These are phyloP conservation scores for Apotomis betuletana DNA, from an alignment of 2,888 invertebrate species.

Conservation along the genomic window DNA sequence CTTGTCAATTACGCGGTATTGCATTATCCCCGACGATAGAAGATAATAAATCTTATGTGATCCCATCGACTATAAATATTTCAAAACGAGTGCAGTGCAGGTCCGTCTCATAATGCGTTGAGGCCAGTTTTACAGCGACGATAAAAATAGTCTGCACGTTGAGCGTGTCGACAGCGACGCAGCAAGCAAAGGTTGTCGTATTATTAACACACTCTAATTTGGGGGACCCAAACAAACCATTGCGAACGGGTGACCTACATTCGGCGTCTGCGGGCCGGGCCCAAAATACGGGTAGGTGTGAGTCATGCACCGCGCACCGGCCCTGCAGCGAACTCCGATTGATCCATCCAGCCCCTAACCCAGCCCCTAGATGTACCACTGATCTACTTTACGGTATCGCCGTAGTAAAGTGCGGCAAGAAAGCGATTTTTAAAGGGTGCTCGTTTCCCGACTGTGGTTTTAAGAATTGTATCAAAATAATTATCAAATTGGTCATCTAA, in stretches of 20 bases:
- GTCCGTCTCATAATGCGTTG: slow-evolving; percentile 56
- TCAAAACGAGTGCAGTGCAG: slow-evolving; percentile 52
- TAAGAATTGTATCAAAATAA: no score
- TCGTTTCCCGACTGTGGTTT: no score
- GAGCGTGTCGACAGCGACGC: slow-evolving; percentile 52
- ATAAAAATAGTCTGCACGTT: slow-evolving; percentile 63
- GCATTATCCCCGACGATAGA: no score
- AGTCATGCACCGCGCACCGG: slow-evolving; percentile 61
- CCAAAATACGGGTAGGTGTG: slow-evolving; percentile 63
- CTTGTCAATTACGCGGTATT: no score
- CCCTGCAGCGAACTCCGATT: slow-evolving; percentile 48
- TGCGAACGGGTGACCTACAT: slow-evolving; percentile 79
- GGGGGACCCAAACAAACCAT: slow-evolving; percentile 82
- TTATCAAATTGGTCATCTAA: no score
- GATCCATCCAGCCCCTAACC: slow-evolving; percentile 42
- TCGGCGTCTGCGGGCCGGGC: slow-evolving; percentile 70
- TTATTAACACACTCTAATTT: slow-evolving; percentile 80
- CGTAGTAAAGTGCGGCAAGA: no score
- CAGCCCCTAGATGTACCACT: slow-evolving; percentile 21
- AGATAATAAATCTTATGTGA: not conserved
- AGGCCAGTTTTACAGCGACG: slow-evolving; percentile 49
- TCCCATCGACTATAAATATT: slow-evolving; percentile 40
- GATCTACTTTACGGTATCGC: slow-evolving; percentile 15
- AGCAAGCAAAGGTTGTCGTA: slow-evolving; percentile 76
- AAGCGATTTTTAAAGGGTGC: no score